A percentile compares a stretch with the other conserved stretches of the same genome.
These are phyloP conservation scores for Celastrina argiolus DNA, from an alignment of 2,888 invertebrate species.

Conservation along the genomic window DNA sequence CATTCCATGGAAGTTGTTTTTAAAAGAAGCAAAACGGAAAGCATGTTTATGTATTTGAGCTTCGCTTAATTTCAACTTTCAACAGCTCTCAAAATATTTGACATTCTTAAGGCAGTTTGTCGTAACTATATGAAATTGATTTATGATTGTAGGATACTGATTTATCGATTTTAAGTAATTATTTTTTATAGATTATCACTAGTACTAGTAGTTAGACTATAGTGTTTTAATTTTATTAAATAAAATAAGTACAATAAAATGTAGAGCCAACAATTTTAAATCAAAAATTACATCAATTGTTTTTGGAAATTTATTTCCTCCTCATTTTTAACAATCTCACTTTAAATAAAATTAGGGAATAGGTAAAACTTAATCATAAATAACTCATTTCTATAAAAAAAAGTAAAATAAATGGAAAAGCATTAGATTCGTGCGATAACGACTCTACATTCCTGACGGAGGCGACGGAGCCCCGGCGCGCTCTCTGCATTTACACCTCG, in stretches of 20 bases:
- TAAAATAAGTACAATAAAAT: too few relatives aligned
- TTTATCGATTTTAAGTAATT: background rate
- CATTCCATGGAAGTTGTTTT: slow-evolving; percentile 27
- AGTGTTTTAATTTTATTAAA: too few relatives aligned
- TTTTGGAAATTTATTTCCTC: background rate
- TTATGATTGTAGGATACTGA: background rate
- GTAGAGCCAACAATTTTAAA: too few relatives aligned
- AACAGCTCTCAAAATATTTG: slow-evolving; percentile 22
- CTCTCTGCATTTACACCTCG: slow-evolving; percentile 38
- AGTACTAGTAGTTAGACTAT: background rate
- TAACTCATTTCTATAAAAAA: background rate
- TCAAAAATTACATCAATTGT: too few relatives aligned
- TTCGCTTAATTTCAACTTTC: slow-evolving; percentile 25
- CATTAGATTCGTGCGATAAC: slow-evolving; percentile 10
- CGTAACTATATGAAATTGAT: slow-evolving; percentile 15
- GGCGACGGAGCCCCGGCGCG: slow-evolving; percentile 26
- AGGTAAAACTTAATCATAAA: background rate
- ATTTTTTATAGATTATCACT: background rate
- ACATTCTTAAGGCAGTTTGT: slow-evolving; percentile 24
- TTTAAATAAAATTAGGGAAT: background rate
- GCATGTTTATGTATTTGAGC: slow-evolving; percentile 24
- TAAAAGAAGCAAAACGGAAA: slow-evolving; percentile 16
- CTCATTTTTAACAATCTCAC: background rate
- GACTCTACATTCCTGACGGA: slow-evolving; percentile 24
- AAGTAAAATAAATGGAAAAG: background rate